These are phyloP conservation scores for Manis javanica DNA, from an alignment of 2,797 vertebrate species.

Conservation along the genomic window DNA sequence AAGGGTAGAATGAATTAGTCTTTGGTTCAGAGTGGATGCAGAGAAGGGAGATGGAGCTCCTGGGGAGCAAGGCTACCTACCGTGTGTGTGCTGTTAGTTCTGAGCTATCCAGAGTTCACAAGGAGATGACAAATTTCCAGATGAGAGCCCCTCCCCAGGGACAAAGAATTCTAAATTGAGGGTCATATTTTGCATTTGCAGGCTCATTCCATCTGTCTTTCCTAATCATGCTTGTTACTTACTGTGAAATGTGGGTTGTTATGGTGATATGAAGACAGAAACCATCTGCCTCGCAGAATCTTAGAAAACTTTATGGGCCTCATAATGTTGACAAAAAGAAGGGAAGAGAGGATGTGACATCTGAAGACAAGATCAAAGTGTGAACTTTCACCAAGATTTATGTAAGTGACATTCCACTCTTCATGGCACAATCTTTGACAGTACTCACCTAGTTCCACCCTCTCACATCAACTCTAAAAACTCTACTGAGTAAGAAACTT, in stretches of 20 bases:
- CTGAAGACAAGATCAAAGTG: background rate
- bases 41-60: background rate
- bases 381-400: background rate
- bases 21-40: constrained; percentile 4
- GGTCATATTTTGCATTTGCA: constrained; percentile 50
- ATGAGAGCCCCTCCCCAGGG: constrained; percentile 32
- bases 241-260: constrained; percentile 42
- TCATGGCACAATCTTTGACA: background rate
- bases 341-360: background rate
- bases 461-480: background rate
- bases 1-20: constrained; percentile 19
- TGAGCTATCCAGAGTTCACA: background rate
- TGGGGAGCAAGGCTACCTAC: background rate
- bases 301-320: constrained; percentile 39
- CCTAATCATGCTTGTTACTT: constrained; percentile 57
- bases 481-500: background rate
- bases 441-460: background rate
- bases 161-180: constrained; percentile 34
- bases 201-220: constrained; percentile 67
- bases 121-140: constrained; percentile 59
- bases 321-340: constrained; percentile 29
- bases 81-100: background rate
- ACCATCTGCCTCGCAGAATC: constrained; percentile 47
- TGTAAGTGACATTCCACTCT: background rate
- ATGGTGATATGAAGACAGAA: constrained; percentile 56